These are phyloP conservation scores for Oscheius sp. DNA, from an alignment of 2,888 invertebrate species.

Conservation along the genomic window DNA sequence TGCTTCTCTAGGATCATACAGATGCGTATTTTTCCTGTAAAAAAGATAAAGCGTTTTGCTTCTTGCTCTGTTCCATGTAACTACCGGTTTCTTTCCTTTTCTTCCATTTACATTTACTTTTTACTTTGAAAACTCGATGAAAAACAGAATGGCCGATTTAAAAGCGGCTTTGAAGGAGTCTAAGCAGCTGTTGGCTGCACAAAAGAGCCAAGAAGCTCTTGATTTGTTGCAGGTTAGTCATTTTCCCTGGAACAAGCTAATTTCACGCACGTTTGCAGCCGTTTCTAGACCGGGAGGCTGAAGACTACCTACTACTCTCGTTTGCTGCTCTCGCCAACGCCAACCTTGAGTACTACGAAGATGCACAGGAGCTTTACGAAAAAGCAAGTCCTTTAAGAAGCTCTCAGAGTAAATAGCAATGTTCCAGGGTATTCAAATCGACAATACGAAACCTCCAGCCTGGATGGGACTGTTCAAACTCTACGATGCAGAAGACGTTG, in stretches of 20 bases:
- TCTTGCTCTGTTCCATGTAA: no score
- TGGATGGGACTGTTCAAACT: constrained; percentile 55
- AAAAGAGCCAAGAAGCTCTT: constrained; percentile 45
- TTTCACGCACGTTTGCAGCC: constrained; percentile 36
- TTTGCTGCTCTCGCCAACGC: constrained; percentile 48
- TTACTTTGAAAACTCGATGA: neutral
- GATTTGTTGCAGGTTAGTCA: constrained; percentile 43
- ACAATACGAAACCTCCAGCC: constrained; percentile 39
- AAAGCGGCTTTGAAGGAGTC: constrained; percentile 52
- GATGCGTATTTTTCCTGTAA: no score
- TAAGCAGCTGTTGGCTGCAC: constrained; percentile 39
- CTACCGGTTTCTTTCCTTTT: no score
- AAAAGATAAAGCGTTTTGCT: no score
- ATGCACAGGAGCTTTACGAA: constrained; percentile 43
- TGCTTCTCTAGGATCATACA: no score
- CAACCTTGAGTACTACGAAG: constrained; percentile 39
- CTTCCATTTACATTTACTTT: no score
- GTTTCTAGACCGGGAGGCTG: constrained; percentile 33
- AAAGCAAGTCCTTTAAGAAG: constrained; percentile 20
- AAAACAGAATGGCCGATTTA: constrained; percentile 40
- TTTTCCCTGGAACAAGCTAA: neutral
- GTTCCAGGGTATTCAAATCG: constrained; percentile 45
- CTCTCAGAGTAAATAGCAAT: neutral
- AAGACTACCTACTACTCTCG: constrained; percentile 47
- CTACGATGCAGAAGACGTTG: constrained; percentile 38